A percentile compares a stretch with the other conserved stretches of the same genome.
phyloP scores from a whole-genome alignment of 2,888 invertebrate genomes.

The Leucophenga montana region DNA sequence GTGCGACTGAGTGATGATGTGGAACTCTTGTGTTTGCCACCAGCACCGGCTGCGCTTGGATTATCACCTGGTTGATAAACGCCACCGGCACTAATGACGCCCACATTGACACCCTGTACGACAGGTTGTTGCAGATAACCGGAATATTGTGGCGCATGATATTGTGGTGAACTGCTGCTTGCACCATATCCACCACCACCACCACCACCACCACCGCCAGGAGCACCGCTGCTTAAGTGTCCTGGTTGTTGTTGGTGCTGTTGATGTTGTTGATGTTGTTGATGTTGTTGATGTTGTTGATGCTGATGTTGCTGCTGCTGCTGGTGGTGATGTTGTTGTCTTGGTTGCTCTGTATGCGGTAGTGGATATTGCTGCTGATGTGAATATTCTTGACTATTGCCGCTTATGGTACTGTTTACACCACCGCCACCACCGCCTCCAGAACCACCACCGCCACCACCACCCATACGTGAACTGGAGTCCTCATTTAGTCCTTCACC shows the following conservation, averaged over 20 bases:
- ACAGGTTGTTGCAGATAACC: constrained; percentile 69
- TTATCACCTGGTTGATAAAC: constrained; percentile 62
- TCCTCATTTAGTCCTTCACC: constrained; percentile 71
- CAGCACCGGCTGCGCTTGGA: constrained; percentile 46
- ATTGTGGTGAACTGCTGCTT: constrained; percentile 42
- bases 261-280: constrained; percentile 41
- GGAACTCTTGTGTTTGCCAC: constrained; percentile 56
- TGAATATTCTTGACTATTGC: constrained; percentile 68
- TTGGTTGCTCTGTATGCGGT: constrained; percentile 66
- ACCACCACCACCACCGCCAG: no score
- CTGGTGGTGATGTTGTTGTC: constrained; percentile 47
- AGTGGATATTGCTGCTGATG: constrained; percentile 71
- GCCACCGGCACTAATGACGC: constrained; percentile 67
- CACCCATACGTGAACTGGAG: constrained; percentile 69
- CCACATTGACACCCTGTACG: constrained; percentile 69
- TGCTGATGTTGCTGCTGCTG: constrained; percentile 52
- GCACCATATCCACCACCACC: constrained; percentile 15
- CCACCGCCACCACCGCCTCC: constrained; percentile 47
- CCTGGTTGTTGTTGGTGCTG: constrained; percentile 22
- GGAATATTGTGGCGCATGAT: constrained; percentile 68
- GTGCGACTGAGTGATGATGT: constrained; percentile 70
- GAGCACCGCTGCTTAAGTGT: constrained; percentile 7
- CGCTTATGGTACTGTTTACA: constrained; percentile 53
- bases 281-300: constrained; percentile 54
- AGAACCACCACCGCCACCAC: constrained; percentile 61